A percentile compares a stretch with the other conserved stretches of the same genome.
phyloP scores from a whole-genome alignment of 1,140 invertebrate genomes.

The Zaprionus camerounensis region DNA sequence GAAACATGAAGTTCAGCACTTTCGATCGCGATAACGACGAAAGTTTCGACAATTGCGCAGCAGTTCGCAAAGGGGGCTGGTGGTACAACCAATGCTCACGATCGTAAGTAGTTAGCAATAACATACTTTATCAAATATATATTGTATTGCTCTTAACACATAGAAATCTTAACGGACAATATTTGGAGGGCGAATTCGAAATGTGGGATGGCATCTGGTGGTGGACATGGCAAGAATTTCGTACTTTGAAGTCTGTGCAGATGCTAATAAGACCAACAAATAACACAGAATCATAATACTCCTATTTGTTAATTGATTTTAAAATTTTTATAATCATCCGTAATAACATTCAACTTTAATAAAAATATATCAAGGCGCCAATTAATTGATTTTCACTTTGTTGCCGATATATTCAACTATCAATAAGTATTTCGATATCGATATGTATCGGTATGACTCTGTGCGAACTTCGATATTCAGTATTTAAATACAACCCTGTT shows the following conservation, averaged over 20 bases:
- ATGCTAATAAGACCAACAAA: conserved; percentile 39
- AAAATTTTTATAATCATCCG: background rate
- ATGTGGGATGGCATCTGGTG: conserved; percentile 46
- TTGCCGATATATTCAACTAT: background rate
- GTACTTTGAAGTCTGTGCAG: conserved; percentile 21
- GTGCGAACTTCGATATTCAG: background rate
- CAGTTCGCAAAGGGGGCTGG: conserved; percentile 23
- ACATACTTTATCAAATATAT: background rate
- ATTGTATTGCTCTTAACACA: background rate
- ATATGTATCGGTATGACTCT: conserved; percentile 13
- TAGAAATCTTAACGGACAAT: conserved; percentile 43
- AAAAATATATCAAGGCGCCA: background rate
- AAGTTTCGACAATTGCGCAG: conserved; percentile 28
- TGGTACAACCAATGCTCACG: conserved; percentile 42
- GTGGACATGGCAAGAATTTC: conserved; percentile 34
- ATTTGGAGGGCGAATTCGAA: conserved; percentile 20
- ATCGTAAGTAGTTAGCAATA: conserved; percentile 19
- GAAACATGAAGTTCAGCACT: conserved; percentile 40
- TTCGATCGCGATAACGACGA: conserved; percentile 42
- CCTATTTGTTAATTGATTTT: background rate
- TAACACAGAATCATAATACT: background rate
- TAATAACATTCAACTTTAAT: background rate
- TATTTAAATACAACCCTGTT: conserved; percentile 48
- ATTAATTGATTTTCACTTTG: background rate
- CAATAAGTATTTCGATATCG: conserved; percentile 7